Conservation (phyloP, 2,113 vertebrate species). For the Paradoxurus hermaphroditus region DNA sequence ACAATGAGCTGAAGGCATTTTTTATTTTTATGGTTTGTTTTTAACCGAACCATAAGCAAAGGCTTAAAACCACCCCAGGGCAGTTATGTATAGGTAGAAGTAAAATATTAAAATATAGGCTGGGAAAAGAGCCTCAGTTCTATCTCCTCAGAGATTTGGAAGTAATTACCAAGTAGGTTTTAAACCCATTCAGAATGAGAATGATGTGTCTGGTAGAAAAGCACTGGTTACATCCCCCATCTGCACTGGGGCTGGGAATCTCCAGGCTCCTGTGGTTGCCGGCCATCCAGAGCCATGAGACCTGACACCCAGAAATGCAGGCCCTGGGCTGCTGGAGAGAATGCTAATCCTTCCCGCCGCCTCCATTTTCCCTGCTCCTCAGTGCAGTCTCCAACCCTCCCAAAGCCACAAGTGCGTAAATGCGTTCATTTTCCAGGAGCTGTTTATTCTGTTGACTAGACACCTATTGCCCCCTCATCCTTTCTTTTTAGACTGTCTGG, state of each 20-base stretch:
- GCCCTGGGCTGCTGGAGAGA: slow-evolving; percentile 80
- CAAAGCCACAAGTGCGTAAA: slow-evolving; percentile 79
- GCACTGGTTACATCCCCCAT: slow-evolving; percentile 70
- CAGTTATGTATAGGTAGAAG: slow-evolving; percentile 75
- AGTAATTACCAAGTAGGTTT: slow-evolving; percentile 83
- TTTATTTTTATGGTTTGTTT: background rate
- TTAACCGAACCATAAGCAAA: slow-evolving; percentile 76
- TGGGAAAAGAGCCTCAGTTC: slow-evolving; percentile 74
- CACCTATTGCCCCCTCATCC: slow-evolving; percentile 81
- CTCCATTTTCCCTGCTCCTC: background rate
- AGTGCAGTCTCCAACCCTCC: slow-evolving; percentile 39
- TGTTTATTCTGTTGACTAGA: slow-evolving; percentile 86
- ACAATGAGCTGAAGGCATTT: slow-evolving; percentile 74
- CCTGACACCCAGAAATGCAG: slow-evolving; percentile 79
- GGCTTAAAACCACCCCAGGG: slow-evolving; percentile 75
- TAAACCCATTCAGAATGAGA: slow-evolving; percentile 80
- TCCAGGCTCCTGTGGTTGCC: slow-evolving; percentile 71
- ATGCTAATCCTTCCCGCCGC: slow-evolving; percentile 63
- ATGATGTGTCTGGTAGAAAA: slow-evolving; percentile 77
- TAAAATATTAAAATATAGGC: slow-evolving; percentile 78
- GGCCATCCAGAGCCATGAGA: slow-evolving; percentile 80
- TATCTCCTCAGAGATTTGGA: slow-evolving; percentile 78
- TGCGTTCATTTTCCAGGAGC: slow-evolving; percentile 77
- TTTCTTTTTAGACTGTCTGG: slow-evolving; percentile 83
- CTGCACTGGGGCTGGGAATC: slow-evolving; percentile 73